Evolutionary conservation across 2,888 invertebrate genomes (phyloP), one percentile per base, ranked within the genome.

Genomic region (Tortrix viridana): DNA sequence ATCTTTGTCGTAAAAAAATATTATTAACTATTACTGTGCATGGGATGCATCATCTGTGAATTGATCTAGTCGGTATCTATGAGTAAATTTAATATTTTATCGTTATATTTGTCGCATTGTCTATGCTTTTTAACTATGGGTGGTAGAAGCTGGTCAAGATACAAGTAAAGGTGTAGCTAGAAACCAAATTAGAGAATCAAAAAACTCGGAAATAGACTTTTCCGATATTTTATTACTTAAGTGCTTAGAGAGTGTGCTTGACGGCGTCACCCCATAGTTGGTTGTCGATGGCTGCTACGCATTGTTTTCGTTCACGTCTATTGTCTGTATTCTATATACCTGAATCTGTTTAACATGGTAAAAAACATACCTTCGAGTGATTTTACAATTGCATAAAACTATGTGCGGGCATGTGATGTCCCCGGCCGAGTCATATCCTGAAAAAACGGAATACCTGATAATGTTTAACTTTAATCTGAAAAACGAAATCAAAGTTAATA

Each of bases 391-490:
- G 56, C 55, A 26, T 9, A 9, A 43, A 48, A 48, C 43, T 41
- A 12, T 37, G 41, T 48, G 52, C 46, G 61, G 57, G 19, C 63
- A 65, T 69, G 65, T 61, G 70, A 67, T 67, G 69, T 70, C 69
- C 70, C 73, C 73, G 41, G 69, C 76, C 72, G 72, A 79, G 84
- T 87, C 91, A 92, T 92, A 92, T 91, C 91, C 82, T 78, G 69
- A 78, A 75, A 68, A 55, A 89, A 89, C 89, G 85, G 80, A 85
- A 88, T 90, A 91, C 90, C 91, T 91, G 91, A 88, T 72, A 77
- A 76, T 75, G 73, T 70, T 65, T 76, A 81, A 84, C 85, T 70
- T 65, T 76, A 81, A 84, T 85, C 84, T 83, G 72, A 76, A 72
- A 70, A 74, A 74, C 75, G 69, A 76, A 70, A 82, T 74, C 71